Conservation (phyloP, 2,113 vertebrate species). For the Leucosticte australis region DNA sequence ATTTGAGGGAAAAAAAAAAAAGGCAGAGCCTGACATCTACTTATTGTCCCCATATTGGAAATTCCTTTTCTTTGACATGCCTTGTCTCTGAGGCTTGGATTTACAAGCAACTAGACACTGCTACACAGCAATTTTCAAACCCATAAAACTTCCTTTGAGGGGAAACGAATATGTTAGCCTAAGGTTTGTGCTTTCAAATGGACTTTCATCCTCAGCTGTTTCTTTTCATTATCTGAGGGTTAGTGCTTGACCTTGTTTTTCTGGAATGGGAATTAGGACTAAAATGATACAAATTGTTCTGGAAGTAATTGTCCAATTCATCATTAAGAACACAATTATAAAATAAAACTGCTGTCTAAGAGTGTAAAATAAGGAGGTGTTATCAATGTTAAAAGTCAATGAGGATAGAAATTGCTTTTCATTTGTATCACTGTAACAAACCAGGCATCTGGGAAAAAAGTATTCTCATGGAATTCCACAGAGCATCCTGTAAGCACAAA, state of each 20-base stretch:
- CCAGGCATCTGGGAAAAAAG: not conserved
- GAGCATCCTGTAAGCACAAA: not conserved
- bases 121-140: not conserved
- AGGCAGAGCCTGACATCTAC: not conserved
- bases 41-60: constrained; percentile 14
- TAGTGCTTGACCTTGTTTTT: not conserved
- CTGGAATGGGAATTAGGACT: not conserved
- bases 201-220: not conserved
- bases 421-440: not conserved
- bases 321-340: not conserved
- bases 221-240: not conserved
- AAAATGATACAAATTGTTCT: not conserved
- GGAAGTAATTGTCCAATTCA: not conserved
- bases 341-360: not conserved
- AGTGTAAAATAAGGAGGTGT: not conserved
- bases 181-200: constrained; percentile 11
- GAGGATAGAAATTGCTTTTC: not conserved
- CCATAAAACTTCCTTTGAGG: not conserved
- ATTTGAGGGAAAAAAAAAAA: not conserved
- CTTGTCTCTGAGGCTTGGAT: constrained; percentile 4
- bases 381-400: not conserved
- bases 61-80: not conserved
- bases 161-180: not conserved
- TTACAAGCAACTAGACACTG: constrained; percentile 28
- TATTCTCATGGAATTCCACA: not conserved